Percentiles rank a stretch among this genome's conserved stretches.
Evolutionary conservation across 2,797 vertebrate genomes (phyloP).

Genomic region (Falco concolor): DNA sequence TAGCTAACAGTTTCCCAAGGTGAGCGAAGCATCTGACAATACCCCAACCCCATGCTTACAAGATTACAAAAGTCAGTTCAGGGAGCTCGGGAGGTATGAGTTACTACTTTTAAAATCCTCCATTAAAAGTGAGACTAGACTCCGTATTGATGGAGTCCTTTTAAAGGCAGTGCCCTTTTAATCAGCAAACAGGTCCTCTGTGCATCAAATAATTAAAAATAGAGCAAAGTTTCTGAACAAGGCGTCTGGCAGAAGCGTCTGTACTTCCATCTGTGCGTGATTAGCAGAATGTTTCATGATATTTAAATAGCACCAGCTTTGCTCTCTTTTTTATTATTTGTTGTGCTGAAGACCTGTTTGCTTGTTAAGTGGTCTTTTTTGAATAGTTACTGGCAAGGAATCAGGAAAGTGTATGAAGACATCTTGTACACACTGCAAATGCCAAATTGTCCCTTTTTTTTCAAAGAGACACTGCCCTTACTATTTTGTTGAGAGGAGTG

Average conservation of each 20-base stretch:
- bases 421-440: slow-evolving; percentile 49
- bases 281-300: slow-evolving; percentile 75
- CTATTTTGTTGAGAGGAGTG: neutral
- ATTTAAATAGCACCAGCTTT: slow-evolving; percentile 76
- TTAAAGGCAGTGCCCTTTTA: slow-evolving; percentile 61
- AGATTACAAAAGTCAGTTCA: neutral
- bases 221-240: slow-evolving; percentile 77
- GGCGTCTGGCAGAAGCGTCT: slow-evolving; percentile 71
- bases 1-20: neutral
- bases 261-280: slow-evolving; percentile 74
- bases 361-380: slow-evolving; percentile 65
- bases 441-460: slow-evolving; percentile 56
- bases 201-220: slow-evolving; percentile 78
- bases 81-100: neutral
- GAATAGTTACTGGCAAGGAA: slow-evolving; percentile 51
- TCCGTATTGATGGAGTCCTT: slow-evolving; percentile 52
- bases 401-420: slow-evolving; percentile 60
- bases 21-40: neutral
- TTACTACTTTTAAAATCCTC: slow-evolving; percentile 16
- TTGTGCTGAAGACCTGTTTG: slow-evolving; percentile 64
- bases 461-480: neutral
- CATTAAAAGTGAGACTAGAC: slow-evolving; percentile 3
- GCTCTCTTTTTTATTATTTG: slow-evolving; percentile 71
- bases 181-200: slow-evolving; percentile 73
- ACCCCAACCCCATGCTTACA: neutral